Conservation (phyloP, 2,888 invertebrate genomes). For the Scaptomyza polygonia region DNA sequence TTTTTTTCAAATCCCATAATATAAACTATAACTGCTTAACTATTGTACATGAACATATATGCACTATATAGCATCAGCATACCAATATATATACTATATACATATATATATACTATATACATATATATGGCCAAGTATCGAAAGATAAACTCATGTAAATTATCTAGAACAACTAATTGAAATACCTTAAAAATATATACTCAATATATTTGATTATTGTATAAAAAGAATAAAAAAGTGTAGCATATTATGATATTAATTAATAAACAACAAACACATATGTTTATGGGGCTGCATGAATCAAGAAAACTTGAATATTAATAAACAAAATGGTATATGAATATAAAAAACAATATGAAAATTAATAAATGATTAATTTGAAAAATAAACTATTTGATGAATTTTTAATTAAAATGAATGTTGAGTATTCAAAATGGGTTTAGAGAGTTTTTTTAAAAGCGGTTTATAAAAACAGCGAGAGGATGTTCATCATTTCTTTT, state of each 20-base stretch:
- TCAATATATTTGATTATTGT: constrained; percentile 34
- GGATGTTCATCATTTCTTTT: no score
- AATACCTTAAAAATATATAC: constrained; percentile 23
- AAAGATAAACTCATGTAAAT: constrained; percentile 47
- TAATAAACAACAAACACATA: constrained; percentile 38
- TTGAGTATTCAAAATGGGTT: no score
- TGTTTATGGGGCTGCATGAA: constrained; percentile 61
- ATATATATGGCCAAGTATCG: constrained; percentile 9
- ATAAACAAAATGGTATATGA: constrained; percentile 24
- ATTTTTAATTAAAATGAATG: neutral
- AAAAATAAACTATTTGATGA: constrained; percentile 6
- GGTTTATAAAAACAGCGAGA: no score
- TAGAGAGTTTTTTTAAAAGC: no score
- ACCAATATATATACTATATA: constrained; percentile 15
- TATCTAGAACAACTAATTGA: constrained; percentile 38
- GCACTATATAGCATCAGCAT: constrained; percentile 13
- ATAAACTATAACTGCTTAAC: constrained; percentile 28
- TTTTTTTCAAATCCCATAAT: constrained; percentile 22
- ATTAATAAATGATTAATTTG: constrained; percentile 77
- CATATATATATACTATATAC: constrained; percentile 11
- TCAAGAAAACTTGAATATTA: constrained; percentile 30
- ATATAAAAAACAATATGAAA: constrained; percentile 49
- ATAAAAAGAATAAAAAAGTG: constrained; percentile 42
- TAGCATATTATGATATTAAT: constrained; percentile 50
- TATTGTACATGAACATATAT: constrained; percentile 54